A percentile compares a stretch with the other conserved stretches of the same genome.
Conservation (phyloP, 2,888 invertebrate genomes). For the Subacronicta megacephala region DNA sequence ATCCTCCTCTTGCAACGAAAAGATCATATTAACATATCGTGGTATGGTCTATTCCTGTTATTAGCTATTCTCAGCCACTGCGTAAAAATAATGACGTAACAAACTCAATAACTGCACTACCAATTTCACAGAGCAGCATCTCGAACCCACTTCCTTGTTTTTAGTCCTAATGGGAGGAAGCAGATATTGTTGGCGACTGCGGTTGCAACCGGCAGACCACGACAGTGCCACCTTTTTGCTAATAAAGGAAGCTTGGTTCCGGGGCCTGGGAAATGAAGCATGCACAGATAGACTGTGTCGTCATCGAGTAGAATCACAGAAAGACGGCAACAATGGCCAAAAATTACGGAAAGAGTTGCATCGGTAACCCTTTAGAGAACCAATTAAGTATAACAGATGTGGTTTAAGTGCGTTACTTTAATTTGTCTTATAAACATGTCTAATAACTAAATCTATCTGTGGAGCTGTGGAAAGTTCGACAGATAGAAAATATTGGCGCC, state of each 20-base stretch:
- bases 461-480: no score
- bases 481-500: no score
- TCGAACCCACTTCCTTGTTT: slow-evolving; percentile 75
- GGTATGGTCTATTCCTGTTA: no score
- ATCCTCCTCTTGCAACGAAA: no score
- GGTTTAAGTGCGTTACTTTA: no score
- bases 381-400: no score
- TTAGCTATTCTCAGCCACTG: not conserved
- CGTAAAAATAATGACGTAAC: slow-evolving; percentile 6
- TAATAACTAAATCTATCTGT: no score
- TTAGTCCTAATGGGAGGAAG: slow-evolving; percentile 67
- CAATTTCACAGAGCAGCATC: slow-evolving; percentile 47
- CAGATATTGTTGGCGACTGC: slow-evolving; percentile 65
- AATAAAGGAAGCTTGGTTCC: slow-evolving; percentile 52
- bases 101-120: slow-evolving; percentile 9
- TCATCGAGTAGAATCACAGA: not conserved
- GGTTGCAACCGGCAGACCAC: slow-evolving; percentile 60
- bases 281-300: slow-evolving; percentile 14
- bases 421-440: no score
- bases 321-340: no score
- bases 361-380: no score
- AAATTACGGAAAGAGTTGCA: no score
- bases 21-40: no score
- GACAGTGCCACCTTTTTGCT: slow-evolving; percentile 50
- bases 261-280: slow-evolving; percentile 48